Evolutionary conservation across 1,140 invertebrate genomes (phyloP), one percentile per base, ranked within the genome.

Genomic region (Caenorhabditis inopinata): DNA sequence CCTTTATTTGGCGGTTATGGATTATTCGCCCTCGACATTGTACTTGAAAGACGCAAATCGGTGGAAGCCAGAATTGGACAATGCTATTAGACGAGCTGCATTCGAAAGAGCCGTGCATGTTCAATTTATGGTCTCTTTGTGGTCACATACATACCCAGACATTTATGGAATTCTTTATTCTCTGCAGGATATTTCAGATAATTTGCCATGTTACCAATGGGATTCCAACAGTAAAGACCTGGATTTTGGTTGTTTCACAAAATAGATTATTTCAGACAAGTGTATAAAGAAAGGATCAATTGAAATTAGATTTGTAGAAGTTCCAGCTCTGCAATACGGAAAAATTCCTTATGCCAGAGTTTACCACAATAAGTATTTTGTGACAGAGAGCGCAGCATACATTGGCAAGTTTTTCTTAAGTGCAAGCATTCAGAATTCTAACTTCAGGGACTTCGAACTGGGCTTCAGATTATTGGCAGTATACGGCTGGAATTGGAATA

Each of bases 61-160:
- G 18, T 79, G 46, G 62, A 68, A 49, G 16, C 48, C 48, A 32
- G 75, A 81, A 27, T n/a, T 81, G 3, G 80, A 81, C 45, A 42
- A 45, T 48, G 80, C 80, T 6, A 81, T 81, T 47, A 74, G 58
- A 48, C 21, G 80, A 73, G 80, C 80, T 1, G 80, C 80, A 1
- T 81, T 82, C 46, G 76, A 82, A 42, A 21, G 78, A 75, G 21
- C 45, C 11, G 77, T 79, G 23, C 47, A 74, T 91, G 90, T 99
- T 98, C 96, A 84, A 98, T 78, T 48, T 79, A 82, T 83, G 68
- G 14, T 82, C 11, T 76, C 80, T 1, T 48, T 47, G 14, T 81
- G 80, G 80, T n/a, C 47, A 23, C 80, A 81, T 58, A 81, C 80
- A 5, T 35, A 76, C 12, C 1, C 25, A 5, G 27, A 25, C 7